Evolutionary conservation across 2,113 vertebrate genomes (phyloP), one percentile per base, ranked within the genome.

Genomic region (Lepus europaeus): DNA sequence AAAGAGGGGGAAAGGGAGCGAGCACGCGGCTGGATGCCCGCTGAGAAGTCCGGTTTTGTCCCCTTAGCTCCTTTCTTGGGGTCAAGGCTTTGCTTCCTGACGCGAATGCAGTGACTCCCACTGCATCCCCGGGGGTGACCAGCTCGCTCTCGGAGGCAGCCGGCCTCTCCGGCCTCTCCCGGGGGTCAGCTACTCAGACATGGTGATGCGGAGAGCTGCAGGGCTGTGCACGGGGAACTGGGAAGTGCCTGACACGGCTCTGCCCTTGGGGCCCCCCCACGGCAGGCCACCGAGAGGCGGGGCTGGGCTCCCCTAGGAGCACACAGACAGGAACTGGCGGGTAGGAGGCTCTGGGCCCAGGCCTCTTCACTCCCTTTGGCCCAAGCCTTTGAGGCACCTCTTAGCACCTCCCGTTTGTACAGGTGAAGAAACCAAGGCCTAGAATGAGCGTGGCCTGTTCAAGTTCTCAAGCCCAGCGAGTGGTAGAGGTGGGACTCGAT

Each of bases 61-160:
- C 95, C 79, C 74, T 69, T 53, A 25, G 36, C n/a, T 97, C 72
- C 85, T 95, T 91, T 78, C 85, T 89, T 66, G 89, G 83, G 88
- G 94, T 96, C 94, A 95, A 70, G 84, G 20, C 77, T 95, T 66
- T 11, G 78, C 88, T 93, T 93, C 78, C 77, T 88, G 96, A 79
- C 59, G 49, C 83, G 92, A 93, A 64, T 2, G 29, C 86, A 79
- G 85, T 70, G 61, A 78, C 82, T 92, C 96, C 93, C 74, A 93
- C 95, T 63, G 66, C 63, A 82, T 95, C 96, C 95, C 92, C 92
- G 90, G 93, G 0, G 33, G 82, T 27, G 86, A 88, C 81, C 49
- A 53, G 77, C 81, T 88, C 78, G 86, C 66, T 81, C 27, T 79
- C 81, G 56, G 86, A 53, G 80, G 56, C 80, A 59, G 45, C 45